These are phyloP conservation scores for Ametastegia equiseti DNA, from an alignment of 2,888 invertebrate genomes.

Conservation along the genomic window DNA sequence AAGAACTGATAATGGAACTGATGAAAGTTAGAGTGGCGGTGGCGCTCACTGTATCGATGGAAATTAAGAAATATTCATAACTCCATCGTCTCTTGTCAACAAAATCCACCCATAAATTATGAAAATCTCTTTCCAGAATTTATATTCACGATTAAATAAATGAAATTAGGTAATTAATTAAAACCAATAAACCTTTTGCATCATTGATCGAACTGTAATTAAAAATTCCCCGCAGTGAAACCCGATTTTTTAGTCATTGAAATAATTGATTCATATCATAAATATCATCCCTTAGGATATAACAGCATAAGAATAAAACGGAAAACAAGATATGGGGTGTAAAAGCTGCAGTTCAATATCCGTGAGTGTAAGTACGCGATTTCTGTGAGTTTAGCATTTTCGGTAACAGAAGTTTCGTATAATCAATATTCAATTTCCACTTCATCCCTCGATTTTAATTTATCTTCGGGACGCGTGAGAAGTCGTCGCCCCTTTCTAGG, in stretches of 20 bases:
- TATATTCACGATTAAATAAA: background rate
- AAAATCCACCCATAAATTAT: background rate
- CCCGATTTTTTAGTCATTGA: too few relatives aligned
- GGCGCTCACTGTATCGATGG: background rate
- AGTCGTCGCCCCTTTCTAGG: background rate
- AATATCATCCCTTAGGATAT: background rate
- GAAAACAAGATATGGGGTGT: too few relatives aligned
- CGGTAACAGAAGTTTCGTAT: background rate
- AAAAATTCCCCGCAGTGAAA: too few relatives aligned
- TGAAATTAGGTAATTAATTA: too few relatives aligned
- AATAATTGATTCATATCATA: too few relatives aligned
- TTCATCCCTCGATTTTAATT: slow-evolving; percentile 11
- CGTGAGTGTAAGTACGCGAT: background rate
- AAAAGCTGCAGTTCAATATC: background rate
- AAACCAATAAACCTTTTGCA: too few relatives aligned
- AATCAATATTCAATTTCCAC: slow-evolving; percentile 24
- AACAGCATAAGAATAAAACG: too few relatives aligned
- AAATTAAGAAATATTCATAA: slow-evolving; percentile 23
- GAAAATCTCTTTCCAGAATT: background rate
- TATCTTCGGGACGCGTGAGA: background rate
- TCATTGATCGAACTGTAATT: too few relatives aligned
- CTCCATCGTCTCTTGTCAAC: slow-evolving; percentile 3
- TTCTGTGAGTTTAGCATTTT: background rate
- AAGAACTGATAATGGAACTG: slow-evolving; percentile 36
- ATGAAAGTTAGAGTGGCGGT: slow-evolving; percentile 5